Conservation (phyloP, 2,888 invertebrate genomes). For the Polymixis flavicincta region DNA sequence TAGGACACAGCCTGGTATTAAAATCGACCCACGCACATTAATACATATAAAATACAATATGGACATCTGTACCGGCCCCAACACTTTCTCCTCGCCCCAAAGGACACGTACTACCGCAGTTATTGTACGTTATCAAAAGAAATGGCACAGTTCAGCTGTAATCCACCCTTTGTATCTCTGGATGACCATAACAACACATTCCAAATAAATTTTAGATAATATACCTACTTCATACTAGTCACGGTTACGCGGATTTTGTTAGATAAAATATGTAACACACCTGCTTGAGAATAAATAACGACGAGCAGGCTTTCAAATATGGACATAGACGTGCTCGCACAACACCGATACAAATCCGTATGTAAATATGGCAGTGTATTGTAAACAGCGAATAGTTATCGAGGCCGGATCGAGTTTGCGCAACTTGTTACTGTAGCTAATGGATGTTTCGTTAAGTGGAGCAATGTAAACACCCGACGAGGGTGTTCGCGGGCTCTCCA, state of each 20-base stretch:
- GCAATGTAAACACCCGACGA: conserved; percentile 57
- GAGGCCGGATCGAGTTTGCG: conserved; percentile 56
- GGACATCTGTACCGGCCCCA: conserved; percentile 17
- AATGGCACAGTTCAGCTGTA: conserved; percentile 58
- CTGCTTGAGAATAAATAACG: conserved; percentile 61
- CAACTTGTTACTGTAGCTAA: conserved; percentile 64
- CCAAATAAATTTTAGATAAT: conserved; percentile 58
- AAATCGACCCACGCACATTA: conserved; percentile 34
- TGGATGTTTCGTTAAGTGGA: conserved; percentile 65
- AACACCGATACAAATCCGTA: conserved; percentile 48
- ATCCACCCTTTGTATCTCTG: conserved; percentile 50
- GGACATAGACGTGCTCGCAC: conserved; percentile 39
- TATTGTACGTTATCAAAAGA: conserved; percentile 65
- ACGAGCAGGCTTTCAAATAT: conserved; percentile 42
- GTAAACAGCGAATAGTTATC: conserved; percentile 59
- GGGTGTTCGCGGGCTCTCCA: conserved; percentile 42
- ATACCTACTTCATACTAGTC: conserved; percentile 45
- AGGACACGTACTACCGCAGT: conserved; percentile 53
- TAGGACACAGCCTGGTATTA: conserved; percentile 29
- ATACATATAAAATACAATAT: conserved; percentile 33
- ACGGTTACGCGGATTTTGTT: conserved; percentile 31
- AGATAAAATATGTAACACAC: conserved; percentile 46
- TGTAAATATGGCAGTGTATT: conserved; percentile 62
- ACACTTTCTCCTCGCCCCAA: conserved; percentile 10
- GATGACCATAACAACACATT: conserved; percentile 56